phyloP scores from a whole-genome alignment of 1,140 invertebrate genomes.

The Capitella teleta region DNA sequence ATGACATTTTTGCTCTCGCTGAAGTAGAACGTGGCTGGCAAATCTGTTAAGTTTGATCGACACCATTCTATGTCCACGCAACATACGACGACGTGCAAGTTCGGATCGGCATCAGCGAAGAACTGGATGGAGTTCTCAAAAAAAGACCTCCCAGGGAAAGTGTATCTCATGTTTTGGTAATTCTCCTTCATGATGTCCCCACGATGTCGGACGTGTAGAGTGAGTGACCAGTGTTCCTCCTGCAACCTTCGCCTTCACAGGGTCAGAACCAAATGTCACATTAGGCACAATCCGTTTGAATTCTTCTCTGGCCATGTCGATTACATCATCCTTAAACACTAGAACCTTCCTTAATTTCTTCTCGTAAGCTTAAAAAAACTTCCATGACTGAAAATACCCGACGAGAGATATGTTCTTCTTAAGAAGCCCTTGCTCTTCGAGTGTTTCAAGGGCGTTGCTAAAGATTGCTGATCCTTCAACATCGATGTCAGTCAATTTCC shows the following conservation, averaged over 20 bases:
- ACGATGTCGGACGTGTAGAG: conserved; percentile 9
- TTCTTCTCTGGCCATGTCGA: not conserved
- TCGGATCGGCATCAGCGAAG: conserved; percentile 13
- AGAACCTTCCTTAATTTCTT: conserved; percentile 2
- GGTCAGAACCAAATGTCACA: not conserved
- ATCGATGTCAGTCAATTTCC: too few relatives aligned
- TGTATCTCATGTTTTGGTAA: conserved; percentile 14
- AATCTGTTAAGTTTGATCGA: not conserved
- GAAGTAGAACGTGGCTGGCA: conserved; percentile 2
- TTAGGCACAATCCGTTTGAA: too few relatives aligned
- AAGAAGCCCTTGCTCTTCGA: too few relatives aligned
- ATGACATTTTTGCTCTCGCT: not conserved
- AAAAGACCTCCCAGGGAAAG: conserved; percentile 11
- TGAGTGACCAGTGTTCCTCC: conserved; percentile 5
- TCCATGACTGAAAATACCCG: conserved; percentile 13
- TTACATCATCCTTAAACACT: not conserved
- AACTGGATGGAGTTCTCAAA: conserved; percentile 15
- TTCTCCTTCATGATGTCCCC: conserved; percentile 4
- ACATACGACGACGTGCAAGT: conserved; percentile 18
- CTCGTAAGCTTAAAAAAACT: conserved; percentile 6
- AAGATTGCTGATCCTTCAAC: too few relatives aligned
- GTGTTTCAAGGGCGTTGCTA: too few relatives aligned
- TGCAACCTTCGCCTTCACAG: too few relatives aligned
- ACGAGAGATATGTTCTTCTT: conserved; percentile 8
- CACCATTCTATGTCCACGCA: conserved; percentile 21